Conservation (phyloP, 2,797 vertebrate genomes). For the Pantherophis vulpinus region DNA sequence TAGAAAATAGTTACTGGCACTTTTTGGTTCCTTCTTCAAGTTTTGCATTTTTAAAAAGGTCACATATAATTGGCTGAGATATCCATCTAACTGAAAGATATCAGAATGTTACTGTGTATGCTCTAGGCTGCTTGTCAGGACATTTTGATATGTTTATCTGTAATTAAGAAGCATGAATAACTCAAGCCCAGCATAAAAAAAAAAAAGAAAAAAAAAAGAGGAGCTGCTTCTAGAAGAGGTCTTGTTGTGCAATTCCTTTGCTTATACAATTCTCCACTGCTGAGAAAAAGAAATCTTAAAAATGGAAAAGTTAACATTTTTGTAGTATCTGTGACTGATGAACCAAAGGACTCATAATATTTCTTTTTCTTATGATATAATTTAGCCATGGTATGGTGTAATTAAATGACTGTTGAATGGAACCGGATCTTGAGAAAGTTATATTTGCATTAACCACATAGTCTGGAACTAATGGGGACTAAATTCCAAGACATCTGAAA, state of each 20-base stretch:
- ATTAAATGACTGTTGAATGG: neutral
- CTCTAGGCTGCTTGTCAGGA: neutral
- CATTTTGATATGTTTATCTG: neutral
- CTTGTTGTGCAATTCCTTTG: neutral
- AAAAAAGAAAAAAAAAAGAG: too few relatives aligned
- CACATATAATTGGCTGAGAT: neutral
- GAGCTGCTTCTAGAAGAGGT: neutral
- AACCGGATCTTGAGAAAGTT: neutral
- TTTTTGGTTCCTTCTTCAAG: slow-evolving; percentile 26
- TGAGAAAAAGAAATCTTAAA: neutral
- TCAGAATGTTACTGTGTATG: neutral
- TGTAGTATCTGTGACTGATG: neutral
- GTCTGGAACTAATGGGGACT: neutral
- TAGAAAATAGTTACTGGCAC: slow-evolving; percentile 5
- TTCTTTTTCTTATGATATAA: neutral
- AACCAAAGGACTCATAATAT: neutral
- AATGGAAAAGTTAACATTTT: neutral
- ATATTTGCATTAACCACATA: neutral
- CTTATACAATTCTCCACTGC: neutral
- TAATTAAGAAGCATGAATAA: slow-evolving; percentile 7
- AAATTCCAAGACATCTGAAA: neutral
- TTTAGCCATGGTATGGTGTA: neutral
- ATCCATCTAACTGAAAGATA: neutral
- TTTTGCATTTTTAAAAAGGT: neutral
- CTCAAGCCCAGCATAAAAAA: neutral